phyloP scores from a whole-genome alignment of 2,113 vertebrate species.

The Kryptolebias marmoratus region DNA sequence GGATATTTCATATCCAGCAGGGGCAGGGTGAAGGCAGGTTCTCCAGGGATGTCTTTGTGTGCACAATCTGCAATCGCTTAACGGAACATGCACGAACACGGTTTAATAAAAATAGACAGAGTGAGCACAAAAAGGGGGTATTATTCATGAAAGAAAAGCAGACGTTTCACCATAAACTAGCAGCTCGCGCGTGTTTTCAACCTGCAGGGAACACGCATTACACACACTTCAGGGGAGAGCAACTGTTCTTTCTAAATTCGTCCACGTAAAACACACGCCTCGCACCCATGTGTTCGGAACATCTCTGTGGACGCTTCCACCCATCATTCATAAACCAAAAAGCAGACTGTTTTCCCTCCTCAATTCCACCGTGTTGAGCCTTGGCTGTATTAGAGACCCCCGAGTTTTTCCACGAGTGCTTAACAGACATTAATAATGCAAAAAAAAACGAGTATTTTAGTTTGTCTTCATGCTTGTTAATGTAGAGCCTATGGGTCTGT shows the following conservation, averaged over 20 bases:
- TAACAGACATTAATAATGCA: conserved; percentile 53
- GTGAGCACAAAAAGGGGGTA: conserved; percentile 6
- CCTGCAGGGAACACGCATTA: conserved; percentile 3
- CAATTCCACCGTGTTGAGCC: conserved; percentile 16
- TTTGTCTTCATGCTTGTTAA: conserved; percentile 30
- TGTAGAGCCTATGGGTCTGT: conserved; percentile 13
- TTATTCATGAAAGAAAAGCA: not conserved
- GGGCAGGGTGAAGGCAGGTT: not conserved
- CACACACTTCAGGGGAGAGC: conserved; percentile 35
- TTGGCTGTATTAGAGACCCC: not conserved
- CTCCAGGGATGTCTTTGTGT: conserved; percentile 44
- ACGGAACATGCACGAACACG: conserved; percentile 46
- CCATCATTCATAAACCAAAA: conserved; percentile 26
- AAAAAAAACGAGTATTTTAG: conserved; percentile 15
- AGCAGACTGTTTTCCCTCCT: conserved; percentile 12
- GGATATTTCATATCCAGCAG: conserved; percentile 48
- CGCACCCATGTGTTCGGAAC: conserved; percentile 30
- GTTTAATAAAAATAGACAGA: conserved; percentile 41
- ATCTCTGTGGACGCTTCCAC: conserved; percentile 19
- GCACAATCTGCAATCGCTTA: conserved; percentile 55
- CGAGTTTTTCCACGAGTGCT: conserved; percentile 16
- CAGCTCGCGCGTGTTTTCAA: conserved; percentile 7
- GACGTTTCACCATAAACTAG: conserved; percentile 23
- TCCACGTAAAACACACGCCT: conserved; percentile 51
- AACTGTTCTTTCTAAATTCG: conserved; percentile 77